Percentiles rank a stretch among this genome's conserved stretches.
phyloP scores from a whole-genome alignment of 2,797 vertebrate genomes.

The Eulemur mongoz region DNA sequence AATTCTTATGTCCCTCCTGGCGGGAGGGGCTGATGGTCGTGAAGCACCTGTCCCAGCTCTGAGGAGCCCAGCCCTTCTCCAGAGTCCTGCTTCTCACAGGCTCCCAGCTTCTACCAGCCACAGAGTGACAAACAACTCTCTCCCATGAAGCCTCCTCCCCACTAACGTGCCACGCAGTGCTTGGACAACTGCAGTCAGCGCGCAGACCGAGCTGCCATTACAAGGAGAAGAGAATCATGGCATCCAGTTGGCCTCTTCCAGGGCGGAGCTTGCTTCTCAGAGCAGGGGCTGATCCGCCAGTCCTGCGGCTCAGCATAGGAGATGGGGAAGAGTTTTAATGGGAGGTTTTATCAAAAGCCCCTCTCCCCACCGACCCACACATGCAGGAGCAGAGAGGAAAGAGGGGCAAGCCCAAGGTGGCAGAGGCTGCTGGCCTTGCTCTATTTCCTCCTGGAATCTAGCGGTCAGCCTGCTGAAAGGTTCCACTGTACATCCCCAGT shows the following conservation, averaged over 20 bases:
- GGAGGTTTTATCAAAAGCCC: background rate
- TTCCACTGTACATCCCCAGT: background rate
- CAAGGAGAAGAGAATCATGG: background rate
- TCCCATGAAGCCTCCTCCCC: background rate
- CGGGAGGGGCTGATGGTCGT: background rate
- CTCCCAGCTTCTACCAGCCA: background rate
- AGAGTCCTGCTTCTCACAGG: background rate
- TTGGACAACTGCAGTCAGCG: background rate
- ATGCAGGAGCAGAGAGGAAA: background rate
- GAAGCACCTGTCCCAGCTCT: background rate
- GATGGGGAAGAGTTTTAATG: background rate
- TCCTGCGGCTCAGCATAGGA: background rate
- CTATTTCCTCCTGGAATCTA: background rate
- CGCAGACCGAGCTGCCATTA: conserved; percentile 2
- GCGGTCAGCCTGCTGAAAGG: background rate
- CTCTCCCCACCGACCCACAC: accelerated
- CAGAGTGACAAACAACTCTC: background rate
- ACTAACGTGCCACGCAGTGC: background rate
- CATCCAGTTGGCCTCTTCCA: background rate
- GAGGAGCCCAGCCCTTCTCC: background rate
- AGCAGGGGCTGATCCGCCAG: background rate
- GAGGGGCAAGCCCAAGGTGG: background rate
- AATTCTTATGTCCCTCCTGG: background rate
- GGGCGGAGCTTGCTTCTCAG: background rate
- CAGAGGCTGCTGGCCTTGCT: background rate